Percentiles rank a stretch among this genome's conserved stretches.
phyloP scores from a whole-genome alignment of 2,797 vertebrate species.

The Silurus aristotelis region DNA sequence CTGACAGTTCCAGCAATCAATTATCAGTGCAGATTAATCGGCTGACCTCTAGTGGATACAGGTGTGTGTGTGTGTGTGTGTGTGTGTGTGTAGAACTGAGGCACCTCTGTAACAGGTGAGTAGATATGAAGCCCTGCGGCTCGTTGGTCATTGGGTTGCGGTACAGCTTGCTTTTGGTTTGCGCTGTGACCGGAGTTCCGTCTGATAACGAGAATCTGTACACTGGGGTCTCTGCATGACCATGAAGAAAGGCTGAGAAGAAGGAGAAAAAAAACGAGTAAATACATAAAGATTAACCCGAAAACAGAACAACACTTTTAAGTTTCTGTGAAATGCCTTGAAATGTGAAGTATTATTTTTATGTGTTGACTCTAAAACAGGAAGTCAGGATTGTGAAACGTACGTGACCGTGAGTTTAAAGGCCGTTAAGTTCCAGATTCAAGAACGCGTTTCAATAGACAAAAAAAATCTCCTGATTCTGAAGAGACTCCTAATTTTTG shows the following conservation, averaged over 20 bases:
- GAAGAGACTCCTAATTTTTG: too few relatives aligned
- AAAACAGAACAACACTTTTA: neutral
- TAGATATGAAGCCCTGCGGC: slow-evolving; percentile 89
- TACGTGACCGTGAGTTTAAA: too few relatives aligned
- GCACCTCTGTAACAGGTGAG: slow-evolving; percentile 94
- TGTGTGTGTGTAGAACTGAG: neutral
- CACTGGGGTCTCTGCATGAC: slow-evolving; percentile 89
- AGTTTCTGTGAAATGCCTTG: too few relatives aligned
- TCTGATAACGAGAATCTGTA: slow-evolving; percentile 95
- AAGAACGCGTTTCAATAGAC: too few relatives aligned
- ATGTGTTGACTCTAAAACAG: too few relatives aligned
- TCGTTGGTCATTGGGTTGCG: slow-evolving; percentile 89
- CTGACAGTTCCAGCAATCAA: too few relatives aligned
- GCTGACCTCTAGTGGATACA: too few relatives aligned
- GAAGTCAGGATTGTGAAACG: too few relatives aligned
- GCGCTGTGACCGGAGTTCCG: slow-evolving; percentile 92
- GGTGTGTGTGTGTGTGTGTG: neutral
- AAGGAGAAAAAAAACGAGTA: neutral
- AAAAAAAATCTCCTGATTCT: too few relatives aligned
- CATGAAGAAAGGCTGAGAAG: slow-evolving; percentile 83
- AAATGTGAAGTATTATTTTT: too few relatives aligned
- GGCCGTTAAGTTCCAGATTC: too few relatives aligned
- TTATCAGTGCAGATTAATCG: too few relatives aligned
- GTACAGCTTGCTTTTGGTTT: slow-evolving; percentile 92
- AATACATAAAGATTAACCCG: neutral